phyloP scores from a whole-genome alignment of 2,797 vertebrate genomes.

The Rousettus madagascariensis region DNA sequence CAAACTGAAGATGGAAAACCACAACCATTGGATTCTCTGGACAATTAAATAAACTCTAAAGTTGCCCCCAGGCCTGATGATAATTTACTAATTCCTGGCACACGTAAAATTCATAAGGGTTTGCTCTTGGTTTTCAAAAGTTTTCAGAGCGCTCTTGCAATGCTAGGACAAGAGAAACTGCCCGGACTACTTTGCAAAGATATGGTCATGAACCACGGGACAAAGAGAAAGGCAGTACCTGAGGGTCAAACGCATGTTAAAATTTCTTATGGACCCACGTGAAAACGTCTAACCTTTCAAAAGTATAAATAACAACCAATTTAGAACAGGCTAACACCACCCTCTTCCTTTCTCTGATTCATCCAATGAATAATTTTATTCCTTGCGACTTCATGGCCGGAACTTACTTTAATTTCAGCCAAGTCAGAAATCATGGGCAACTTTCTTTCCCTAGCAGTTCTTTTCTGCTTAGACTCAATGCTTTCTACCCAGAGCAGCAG shows the following conservation, averaged over 20 bases:
- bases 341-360: not conserved
- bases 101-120: not conserved
- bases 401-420: not conserved
- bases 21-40: not conserved
- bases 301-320: not conserved
- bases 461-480: not conserved
- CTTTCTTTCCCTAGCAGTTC: not conserved
- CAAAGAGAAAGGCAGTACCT: not conserved
- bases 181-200: not conserved
- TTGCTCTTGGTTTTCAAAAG: not conserved
- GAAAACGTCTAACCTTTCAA: not conserved
- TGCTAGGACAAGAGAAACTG: not conserved
- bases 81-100: not conserved
- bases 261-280: not conserved
- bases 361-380: no score
- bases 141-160: not conserved
- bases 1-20: not conserved
- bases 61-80: not conserved
- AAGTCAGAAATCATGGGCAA: not conserved
- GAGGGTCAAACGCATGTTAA: not conserved
- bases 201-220: not conserved
- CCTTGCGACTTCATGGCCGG: not conserved
- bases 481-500: no score
- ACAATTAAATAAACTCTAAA: not conserved
- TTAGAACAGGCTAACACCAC: fast-evolving